Conservation (phyloP, 2,888 invertebrate genomes). For the Tricholauxania praeusta region DNA sequence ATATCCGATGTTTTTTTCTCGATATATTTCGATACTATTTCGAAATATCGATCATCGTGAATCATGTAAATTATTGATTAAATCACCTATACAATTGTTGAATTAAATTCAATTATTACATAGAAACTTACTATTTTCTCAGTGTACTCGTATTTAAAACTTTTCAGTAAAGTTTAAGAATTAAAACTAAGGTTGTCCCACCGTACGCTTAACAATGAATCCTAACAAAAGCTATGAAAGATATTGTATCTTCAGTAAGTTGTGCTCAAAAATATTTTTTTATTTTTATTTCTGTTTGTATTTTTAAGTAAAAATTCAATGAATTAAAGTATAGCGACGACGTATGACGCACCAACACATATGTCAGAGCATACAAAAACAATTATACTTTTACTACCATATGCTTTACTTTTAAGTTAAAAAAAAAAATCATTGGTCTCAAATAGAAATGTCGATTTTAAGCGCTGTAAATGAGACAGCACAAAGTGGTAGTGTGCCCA, state of each 20-base stretch:
- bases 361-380: neutral
- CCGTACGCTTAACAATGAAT: neutral
- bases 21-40: no score
- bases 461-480: neutral
- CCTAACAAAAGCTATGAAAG: conserved; percentile 15
- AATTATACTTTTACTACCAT: neutral
- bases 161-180: no score
- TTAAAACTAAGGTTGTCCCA: neutral
- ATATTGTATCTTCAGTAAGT: neutral
- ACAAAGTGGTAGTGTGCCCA: neutral
- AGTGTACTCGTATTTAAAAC: no score
- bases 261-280: conserved; percentile 17
- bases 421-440: neutral
- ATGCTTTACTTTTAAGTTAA: no score
- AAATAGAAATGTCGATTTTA: conserved; percentile 22
- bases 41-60: no score
- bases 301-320: conserved; percentile 25
- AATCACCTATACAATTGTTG: no score
- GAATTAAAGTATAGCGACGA: conserved; percentile 3
- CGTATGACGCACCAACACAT: conserved; percentile 12
- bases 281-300: conserved; percentile 10
- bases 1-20: no score
- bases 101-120: no score
- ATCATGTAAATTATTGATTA: no score
- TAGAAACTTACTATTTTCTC: no score